Evolutionary conservation across 2,888 invertebrate species (phyloP).

Genomic region (Listrodromus nycthemerus): DNA sequence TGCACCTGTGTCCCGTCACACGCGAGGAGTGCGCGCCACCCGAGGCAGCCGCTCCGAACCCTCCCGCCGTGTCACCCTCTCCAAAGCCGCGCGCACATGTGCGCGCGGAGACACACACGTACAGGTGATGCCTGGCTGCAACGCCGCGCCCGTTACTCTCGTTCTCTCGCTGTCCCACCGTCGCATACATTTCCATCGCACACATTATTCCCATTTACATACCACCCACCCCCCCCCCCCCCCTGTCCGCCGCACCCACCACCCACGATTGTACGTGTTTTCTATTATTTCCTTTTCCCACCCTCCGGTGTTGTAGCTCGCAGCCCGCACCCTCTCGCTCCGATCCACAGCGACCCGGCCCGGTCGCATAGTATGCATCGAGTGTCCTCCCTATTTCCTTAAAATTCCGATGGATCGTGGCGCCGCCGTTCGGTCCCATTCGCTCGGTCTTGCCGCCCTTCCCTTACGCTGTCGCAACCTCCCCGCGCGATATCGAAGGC

Average conservation of each 20-base stretch:
- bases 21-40: slow-evolving; percentile 56
- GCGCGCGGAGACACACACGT: slow-evolving; percentile 1
- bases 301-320: slow-evolving; percentile 3
- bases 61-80: slow-evolving; percentile 45
- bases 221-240: slow-evolving; percentile 50
- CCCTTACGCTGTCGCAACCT: slow-evolving; percentile 31
- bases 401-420: slow-evolving; percentile 80
- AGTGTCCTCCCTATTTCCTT: slow-evolving; percentile 81
- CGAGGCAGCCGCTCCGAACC: slow-evolving; percentile 51
- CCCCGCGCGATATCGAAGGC: slow-evolving; percentile 62
- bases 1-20: slow-evolving; percentile 70
- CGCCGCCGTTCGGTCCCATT: slow-evolving; percentile 60
- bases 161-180: slow-evolving; percentile 34
- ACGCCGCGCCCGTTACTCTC: slow-evolving; percentile 37
- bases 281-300: slow-evolving; percentile 21
- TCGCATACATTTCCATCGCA: slow-evolving; percentile 61
- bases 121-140: slow-evolving; percentile 10
- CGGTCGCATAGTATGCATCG: slow-evolving; percentile 77
- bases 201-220: slow-evolving; percentile 66
- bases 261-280: slow-evolving; percentile 43
- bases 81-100: slow-evolving; percentile 9
- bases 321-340: neutral
- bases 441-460: slow-evolving; percentile 14
- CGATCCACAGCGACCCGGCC: slow-evolving; percentile 58
- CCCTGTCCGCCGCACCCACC: too few relatives aligned